Conservation (phyloP, 2,888 invertebrate genomes). For the Elysia crispata region DNA sequence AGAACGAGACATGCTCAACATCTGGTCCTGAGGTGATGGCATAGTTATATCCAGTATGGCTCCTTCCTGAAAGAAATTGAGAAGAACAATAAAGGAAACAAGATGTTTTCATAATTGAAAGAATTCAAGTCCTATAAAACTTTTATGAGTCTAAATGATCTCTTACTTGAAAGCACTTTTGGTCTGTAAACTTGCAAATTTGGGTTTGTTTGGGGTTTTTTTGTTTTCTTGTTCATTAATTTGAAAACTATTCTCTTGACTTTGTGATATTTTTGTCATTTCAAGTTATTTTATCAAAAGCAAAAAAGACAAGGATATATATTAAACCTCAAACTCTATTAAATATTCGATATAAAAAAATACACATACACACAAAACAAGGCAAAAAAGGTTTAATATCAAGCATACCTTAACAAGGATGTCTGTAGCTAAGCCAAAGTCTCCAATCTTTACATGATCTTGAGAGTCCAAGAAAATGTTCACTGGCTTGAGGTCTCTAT, state of each 20-base stretch:
- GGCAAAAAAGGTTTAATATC: background rate
- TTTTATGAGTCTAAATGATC: no score
- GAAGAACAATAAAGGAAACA: no score
- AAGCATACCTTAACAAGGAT: constrained; percentile 60
- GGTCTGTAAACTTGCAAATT: no score
- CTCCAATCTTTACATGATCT: constrained; percentile 98
- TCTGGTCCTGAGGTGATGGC: constrained; percentile 54
- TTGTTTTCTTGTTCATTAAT: no score
- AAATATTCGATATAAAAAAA: background rate
- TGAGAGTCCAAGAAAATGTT: constrained; percentile 95
- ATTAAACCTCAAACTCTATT: background rate
- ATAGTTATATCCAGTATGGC: constrained; percentile 54
- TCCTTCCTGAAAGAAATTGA: constrained; percentile 39
- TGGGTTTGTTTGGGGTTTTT: no score
- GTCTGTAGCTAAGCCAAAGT: constrained; percentile 94
- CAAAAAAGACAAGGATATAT: no score
- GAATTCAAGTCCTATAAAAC: no score
- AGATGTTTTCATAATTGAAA: no score
- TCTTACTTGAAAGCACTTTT: no score
- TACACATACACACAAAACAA: background rate
- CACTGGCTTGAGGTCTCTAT: constrained; percentile 81
- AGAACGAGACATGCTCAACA: constrained; percentile 56
- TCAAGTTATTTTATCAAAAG: background rate
- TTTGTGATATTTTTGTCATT: no score
- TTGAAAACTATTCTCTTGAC: no score